A percentile compares a stretch with the other conserved stretches of the same genome.
Conservation (phyloP, 2,113 vertebrate species). For the human region DNA sequence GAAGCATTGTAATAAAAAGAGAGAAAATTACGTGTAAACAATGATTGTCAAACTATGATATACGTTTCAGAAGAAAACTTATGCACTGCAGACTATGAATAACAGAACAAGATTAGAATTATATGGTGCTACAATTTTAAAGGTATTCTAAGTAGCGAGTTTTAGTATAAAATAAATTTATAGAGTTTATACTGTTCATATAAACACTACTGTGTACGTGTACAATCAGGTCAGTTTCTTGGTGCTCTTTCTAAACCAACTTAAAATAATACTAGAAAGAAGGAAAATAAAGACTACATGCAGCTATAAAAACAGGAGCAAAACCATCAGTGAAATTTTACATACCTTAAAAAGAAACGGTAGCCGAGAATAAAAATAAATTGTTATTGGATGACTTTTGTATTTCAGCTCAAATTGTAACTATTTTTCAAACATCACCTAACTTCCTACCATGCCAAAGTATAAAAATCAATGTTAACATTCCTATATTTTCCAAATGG, state of each 20-base stretch:
- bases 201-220: conserved; percentile 72
- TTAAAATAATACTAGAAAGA: conserved; percentile 65
- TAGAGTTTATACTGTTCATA: conserved; percentile 67
- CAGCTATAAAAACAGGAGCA: conserved; percentile 82
- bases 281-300: conserved; percentile 82
- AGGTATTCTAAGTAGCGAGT: conserved; percentile 69
- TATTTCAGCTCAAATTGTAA: conserved; percentile 69
- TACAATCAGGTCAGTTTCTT: conserved; percentile 72
- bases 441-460: conserved; percentile 54
- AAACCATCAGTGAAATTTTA: conserved; percentile 87
- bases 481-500: conserved; percentile 61
- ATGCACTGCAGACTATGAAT: conserved; percentile 80
- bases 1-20: conserved; percentile 99
- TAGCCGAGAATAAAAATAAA: conserved; percentile 86
- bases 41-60: conserved; percentile 86
- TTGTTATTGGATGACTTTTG: conserved; percentile 78
- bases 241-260: conserved; percentile 77
- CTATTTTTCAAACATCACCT: conserved; percentile 60
- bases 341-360: conserved; percentile 90
- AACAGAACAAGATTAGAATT: conserved; percentile 77
- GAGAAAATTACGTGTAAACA: conserved; percentile 97
- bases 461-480: conserved; percentile 61
- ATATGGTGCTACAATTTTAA: conserved; percentile 76
- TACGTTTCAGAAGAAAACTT: conserved; percentile 83
- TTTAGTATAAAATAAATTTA: conserved; percentile 74